Evolutionary conservation across 2,888 invertebrate species (phyloP).

Genomic region (Drosophila rubida): DNA sequence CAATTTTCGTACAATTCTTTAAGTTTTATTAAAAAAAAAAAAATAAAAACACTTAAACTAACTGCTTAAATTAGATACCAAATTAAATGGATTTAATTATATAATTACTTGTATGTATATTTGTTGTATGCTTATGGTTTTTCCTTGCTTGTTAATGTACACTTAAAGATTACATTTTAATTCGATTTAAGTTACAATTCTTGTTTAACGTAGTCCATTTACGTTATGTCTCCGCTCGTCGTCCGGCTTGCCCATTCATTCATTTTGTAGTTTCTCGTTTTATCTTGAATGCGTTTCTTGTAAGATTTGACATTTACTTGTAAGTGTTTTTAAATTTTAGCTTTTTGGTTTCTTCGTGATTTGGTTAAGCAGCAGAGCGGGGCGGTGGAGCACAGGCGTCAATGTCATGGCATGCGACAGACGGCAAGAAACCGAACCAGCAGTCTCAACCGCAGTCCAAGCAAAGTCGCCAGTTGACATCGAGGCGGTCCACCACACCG

Average conservation of each 20-base stretch:
- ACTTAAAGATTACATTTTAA: conserved; percentile 55
- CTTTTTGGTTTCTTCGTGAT: conserved; percentile 32
- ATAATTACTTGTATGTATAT: conserved; percentile 52
- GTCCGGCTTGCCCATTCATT: conserved; percentile 29
- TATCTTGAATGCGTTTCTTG: conserved; percentile 1
- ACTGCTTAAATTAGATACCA: conserved; percentile 70
- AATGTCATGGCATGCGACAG: conserved; percentile 23
- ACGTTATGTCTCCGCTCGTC: conserved; percentile 28
- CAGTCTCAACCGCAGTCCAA: conserved; percentile 64
- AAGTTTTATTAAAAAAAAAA: conserved; percentile 74
- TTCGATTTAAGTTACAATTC: conserved; percentile 75
- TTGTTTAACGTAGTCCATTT: conserved; percentile 24
- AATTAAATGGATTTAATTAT: conserved; percentile 64
- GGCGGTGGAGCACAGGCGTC: conserved; percentile 15
- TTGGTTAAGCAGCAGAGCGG: conserved; percentile 30
- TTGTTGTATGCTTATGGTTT: conserved; percentile 19
- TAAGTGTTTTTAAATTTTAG: not conserved
- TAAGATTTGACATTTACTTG: not conserved
- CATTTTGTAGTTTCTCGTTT: conserved; percentile 1
- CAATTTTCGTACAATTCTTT: conserved; percentile 41
- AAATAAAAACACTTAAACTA: conserved; percentile 80
- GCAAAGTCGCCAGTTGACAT: conserved; percentile 43
- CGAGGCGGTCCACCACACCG: conserved; percentile 17
- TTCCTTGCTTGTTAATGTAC: conserved; percentile 46
- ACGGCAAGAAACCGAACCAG: conserved; percentile 67